Evolutionary conservation across 1,140 invertebrate genomes (phyloP).

Genomic region (Listronotus bonariensis): DNA sequence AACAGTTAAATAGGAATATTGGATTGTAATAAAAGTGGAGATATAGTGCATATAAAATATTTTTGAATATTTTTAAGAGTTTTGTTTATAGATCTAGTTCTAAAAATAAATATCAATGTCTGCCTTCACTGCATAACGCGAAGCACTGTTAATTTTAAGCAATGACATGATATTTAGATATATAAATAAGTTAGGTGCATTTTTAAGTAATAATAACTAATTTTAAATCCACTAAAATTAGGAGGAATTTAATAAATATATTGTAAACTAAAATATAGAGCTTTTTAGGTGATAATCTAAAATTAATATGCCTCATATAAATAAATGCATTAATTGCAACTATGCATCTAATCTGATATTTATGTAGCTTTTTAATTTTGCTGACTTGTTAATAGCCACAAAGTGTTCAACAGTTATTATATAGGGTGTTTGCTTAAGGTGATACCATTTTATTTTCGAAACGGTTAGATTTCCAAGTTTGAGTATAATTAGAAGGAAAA

Average conservation of each 20-base stretch:
- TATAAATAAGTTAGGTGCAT: neutral
- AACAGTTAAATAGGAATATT: no score
- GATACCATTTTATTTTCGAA: no score
- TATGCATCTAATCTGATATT: no score
- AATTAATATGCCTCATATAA: neutral
- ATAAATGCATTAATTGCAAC: neutral
- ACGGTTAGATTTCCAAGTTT: no score
- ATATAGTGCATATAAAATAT: no score
- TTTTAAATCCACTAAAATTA: slow-evolving; percentile 10
- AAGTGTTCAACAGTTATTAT: slow-evolving; percentile 1
- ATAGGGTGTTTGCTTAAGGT: no score
- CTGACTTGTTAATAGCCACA: neutral
- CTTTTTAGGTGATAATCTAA: slow-evolving; percentile 6
- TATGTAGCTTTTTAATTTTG: neutral
- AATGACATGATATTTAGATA: slow-evolving; percentile 25
- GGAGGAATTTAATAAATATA: neutral
- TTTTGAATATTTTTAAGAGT: no score
- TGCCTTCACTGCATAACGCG: slow-evolving; percentile 51
- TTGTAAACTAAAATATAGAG: slow-evolving; percentile 12
- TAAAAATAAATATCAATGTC: slow-evolving; percentile 44
- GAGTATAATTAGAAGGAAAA: no score
- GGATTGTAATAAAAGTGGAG: no score
- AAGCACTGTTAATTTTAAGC: slow-evolving; percentile 49
- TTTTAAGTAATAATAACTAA: slow-evolving; percentile 12
- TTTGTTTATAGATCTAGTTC: no score